These are phyloP conservation scores for Cercopithecus hamlyni DNA, from an alignment of 2,797 vertebrate genomes.

Conservation along the genomic window DNA sequence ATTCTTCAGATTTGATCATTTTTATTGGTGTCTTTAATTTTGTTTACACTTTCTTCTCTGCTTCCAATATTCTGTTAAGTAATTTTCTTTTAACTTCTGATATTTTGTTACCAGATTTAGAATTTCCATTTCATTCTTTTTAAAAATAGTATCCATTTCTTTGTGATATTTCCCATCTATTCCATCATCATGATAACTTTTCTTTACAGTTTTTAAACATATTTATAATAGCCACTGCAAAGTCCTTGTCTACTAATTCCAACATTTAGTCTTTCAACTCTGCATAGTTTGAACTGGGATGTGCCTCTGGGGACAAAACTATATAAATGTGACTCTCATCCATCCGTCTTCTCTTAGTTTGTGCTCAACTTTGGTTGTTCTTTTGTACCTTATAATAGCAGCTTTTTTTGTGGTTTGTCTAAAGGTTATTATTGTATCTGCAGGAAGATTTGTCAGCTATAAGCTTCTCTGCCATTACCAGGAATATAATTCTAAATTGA, in stretches of 20 bases:
- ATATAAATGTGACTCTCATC: neutral
- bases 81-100: slow-evolving; percentile 6
- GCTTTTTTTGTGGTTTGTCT: neutral
- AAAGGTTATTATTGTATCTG: neutral
- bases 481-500: neutral
- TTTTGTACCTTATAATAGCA: neutral
- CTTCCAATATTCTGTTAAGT: neutral
- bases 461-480: neutral
- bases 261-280: neutral
- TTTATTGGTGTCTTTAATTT: neutral
- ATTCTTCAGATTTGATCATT: neutral
- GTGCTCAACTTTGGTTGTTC: neutral
- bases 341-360: neutral
- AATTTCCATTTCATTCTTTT: neutral
- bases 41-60: neutral
- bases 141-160: neutral
- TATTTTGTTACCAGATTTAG: neutral
- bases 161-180: neutral
- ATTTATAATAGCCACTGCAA: neutral
- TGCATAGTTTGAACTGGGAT: neutral
- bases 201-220: neutral
- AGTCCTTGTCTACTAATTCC: neutral
- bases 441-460: neutral
- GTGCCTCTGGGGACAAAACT: neutral
- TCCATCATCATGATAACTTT: neutral